Evolutionary conservation across 2,797 vertebrate species (phyloP).

Genomic region (Apodemus agrarius): DNA sequence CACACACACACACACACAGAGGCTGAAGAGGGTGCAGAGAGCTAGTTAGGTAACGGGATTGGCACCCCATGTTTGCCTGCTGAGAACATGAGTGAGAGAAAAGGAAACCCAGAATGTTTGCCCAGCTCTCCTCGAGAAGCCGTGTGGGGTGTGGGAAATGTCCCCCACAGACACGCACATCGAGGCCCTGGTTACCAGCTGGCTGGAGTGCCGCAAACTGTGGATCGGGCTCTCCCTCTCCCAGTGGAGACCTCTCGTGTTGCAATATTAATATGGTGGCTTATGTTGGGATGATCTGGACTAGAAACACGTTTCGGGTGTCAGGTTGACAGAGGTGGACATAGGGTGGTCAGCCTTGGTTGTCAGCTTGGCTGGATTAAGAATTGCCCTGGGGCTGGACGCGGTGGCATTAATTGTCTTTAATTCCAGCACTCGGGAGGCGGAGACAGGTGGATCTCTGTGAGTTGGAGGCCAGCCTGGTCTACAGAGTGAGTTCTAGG

Average conservation of each 20-base stretch:
- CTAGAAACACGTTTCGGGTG: not conserved
- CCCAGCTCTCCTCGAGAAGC: not conserved
- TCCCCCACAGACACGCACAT: not conserved
- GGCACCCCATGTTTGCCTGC: not conserved
- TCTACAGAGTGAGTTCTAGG: not conserved
- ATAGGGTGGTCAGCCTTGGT: not conserved
- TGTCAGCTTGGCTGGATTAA: not conserved
- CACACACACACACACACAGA: too few relatives aligned
- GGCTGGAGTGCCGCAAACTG: not conserved
- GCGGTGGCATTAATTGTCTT: not conserved
- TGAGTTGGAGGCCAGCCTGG: not conserved
- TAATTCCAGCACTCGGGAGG: not conserved
- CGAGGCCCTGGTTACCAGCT: not conserved
- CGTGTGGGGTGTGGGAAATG: not conserved
- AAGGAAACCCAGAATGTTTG: not conserved
- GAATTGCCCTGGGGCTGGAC: not conserved
- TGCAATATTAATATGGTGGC: not conserved
- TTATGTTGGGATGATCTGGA: not conserved
- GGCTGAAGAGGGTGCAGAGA: not conserved
- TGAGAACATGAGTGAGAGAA: not conserved
- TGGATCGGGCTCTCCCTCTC: not conserved
- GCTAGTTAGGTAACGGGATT: accelerated
- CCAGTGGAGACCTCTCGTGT: not conserved
- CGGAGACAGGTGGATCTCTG: not conserved
- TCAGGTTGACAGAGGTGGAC: not conserved